Evolutionary conservation across 2,113 vertebrate species (phyloP).

Genomic region (Seriola dumerili): DNA sequence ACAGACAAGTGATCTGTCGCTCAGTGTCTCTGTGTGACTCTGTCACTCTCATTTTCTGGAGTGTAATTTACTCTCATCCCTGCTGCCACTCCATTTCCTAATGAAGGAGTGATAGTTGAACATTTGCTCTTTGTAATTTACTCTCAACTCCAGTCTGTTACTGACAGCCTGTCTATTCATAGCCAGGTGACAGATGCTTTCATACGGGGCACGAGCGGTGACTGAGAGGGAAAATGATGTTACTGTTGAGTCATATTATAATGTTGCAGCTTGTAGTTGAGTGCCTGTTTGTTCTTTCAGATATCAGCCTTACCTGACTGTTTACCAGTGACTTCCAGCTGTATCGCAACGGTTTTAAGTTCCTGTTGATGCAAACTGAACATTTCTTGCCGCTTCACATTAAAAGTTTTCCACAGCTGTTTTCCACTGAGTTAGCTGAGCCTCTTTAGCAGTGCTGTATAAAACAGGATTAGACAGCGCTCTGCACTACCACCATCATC

Average conservation of each 20-base stretch:
- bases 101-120: neutral
- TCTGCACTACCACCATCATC: neutral
- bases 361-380: neutral
- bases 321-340: neutral
- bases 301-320: neutral
- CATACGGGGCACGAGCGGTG: neutral
- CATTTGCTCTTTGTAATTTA: neutral
- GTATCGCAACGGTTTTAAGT: neutral
- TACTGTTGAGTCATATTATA: neutral
- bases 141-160: neutral
- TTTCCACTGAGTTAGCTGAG: too few relatives aligned
- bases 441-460: too few relatives aligned
- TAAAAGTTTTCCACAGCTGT: too few relatives aligned
- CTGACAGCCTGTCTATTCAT: neutral
- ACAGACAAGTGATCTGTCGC: slow-evolving; percentile 48
- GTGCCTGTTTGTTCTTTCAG: neutral
- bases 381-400: neutral
- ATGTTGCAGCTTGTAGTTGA: neutral
- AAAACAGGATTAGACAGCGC: too few relatives aligned
- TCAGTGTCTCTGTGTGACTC: slow-evolving; percentile 6
- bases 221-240: neutral
- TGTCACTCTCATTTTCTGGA: slow-evolving; percentile 28
- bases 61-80: slow-evolving; percentile 20
- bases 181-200: neutral
- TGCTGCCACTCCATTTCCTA: neutral